These are phyloP conservation scores for Smittia aterrima DNA, from an alignment of 2,888 invertebrate species.

Conservation along the genomic window DNA sequence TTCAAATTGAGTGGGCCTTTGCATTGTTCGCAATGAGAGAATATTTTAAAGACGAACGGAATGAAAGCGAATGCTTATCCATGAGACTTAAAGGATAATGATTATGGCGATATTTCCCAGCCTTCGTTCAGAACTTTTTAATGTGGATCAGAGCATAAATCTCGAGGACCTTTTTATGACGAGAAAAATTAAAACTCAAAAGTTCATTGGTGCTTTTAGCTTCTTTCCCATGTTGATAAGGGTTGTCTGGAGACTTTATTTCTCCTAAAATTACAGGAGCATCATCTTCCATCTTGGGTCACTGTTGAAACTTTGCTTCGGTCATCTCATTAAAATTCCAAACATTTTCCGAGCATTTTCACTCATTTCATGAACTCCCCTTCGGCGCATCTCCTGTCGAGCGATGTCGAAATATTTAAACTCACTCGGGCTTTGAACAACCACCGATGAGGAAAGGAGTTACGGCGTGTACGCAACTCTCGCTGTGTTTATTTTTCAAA, in stretches of 20 bases:
- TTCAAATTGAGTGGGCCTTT: constrained; percentile 31
- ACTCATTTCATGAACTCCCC: background rate
- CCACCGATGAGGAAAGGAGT: background rate
- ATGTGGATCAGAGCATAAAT: background rate
- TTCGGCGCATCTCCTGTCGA: background rate
- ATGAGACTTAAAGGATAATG: constrained; percentile 23
- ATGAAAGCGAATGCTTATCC: background rate
- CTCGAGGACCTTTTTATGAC: constrained; percentile 2
- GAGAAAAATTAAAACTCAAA: constrained; percentile 8
- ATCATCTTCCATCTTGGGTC: constrained; percentile 8
- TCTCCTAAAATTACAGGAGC: background rate
- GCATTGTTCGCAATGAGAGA: background rate
- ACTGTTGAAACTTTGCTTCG: background rate
- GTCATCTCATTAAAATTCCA: constrained; percentile 35
- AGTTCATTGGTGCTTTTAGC: background rate
- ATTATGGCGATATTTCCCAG: background rate
- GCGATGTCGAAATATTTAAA: background rate
- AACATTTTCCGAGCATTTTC: constrained; percentile 35
- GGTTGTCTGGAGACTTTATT: constrained; percentile 4
- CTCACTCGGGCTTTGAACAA: background rate
- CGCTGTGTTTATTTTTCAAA: background rate
- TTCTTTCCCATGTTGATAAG: background rate
- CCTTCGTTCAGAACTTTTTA: background rate
- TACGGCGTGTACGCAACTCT: background rate
- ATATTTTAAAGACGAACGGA: background rate